Base-by-base conservation (phyloP, 2,797 vertebrate species). In the Schizopygopsis malacanthus region DNA sequence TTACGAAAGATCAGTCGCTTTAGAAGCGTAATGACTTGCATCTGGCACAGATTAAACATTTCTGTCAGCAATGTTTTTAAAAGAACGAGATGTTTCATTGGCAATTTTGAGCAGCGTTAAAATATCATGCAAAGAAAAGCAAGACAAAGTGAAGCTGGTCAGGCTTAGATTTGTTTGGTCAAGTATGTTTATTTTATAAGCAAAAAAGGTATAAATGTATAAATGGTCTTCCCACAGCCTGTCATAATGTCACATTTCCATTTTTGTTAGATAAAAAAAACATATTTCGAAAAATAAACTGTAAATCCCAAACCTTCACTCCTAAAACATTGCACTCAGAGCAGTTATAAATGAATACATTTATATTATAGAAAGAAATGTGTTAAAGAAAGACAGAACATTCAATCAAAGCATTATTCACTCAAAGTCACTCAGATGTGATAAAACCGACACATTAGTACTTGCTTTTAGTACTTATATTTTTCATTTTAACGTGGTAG, bases 271-370 rank as follows among this genome's bases (percentile, higher is more conserved):
- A 5, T 8, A 4, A 25, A 8, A 28, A 41, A 41, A 7, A 41
- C 79, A 75, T 70, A 54, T 70, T 65, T 84, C 78, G 70, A 83
- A 76, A 73, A 88, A 70, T 75, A 13, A 67, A 59, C 15, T 50
- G 59, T 28, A 54, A 78, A 1, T 56, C 22, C 59, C 65, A 45
- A 73, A 61, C 3, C 3, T 7, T 63, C 39, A 71, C 47, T 20
- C 56, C 47, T 75, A 33, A 75, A 37, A 83, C 25, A 75, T 47
- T 63, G 41, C 56, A 83, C 70, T 65, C 65, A 39, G 13, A 45
- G n/a, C 22, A 45, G 77, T 18, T 79, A 63, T 3, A 41, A 25
- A 28, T 1, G 3, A 76, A 77, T 1, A 43, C 11, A 61, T n/a
- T 25, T 15, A 81, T 18, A 18, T 67, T 67, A 81, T 52, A 39